These are phyloP conservation scores for Chaunax sp. DNA, from an alignment of 2,797 vertebrate species.

Conservation along the genomic window DNA sequence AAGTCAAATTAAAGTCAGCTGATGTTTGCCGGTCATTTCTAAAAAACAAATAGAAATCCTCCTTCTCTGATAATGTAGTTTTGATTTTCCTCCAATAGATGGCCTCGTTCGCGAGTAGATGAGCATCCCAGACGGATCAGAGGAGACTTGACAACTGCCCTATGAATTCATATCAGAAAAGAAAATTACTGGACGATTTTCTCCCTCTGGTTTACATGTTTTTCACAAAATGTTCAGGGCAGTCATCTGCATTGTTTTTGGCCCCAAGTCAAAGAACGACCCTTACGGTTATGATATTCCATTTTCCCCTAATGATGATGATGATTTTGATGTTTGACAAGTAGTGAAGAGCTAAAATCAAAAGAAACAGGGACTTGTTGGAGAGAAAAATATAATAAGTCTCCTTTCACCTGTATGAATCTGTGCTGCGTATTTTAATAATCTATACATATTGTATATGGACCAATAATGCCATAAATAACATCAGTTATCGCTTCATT, in stretches of 20 bases:
- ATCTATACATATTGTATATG: background rate
- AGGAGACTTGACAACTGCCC: background rate
- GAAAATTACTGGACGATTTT: background rate
- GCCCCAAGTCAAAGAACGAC: background rate
- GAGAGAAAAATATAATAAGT: background rate
- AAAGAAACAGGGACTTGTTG: background rate
- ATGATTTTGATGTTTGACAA: background rate
- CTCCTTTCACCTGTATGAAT: background rate
- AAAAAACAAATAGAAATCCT: background rate
- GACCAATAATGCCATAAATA: background rate
- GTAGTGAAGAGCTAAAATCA: background rate
- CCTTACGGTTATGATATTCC: too few relatives aligned
- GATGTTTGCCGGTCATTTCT: background rate
- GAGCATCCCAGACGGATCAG: background rate
- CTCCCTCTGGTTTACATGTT: background rate
- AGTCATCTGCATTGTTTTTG: background rate
- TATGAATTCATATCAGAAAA: conserved; percentile 6
- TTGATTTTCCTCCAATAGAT: conserved; percentile 65
- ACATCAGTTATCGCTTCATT: background rate
- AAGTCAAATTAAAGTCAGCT: background rate
- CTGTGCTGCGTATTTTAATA: background rate
- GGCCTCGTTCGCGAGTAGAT: conserved; percentile 71
- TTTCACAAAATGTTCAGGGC: background rate
- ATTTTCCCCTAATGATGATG: background rate
- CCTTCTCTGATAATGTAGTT: conserved; percentile 45